Conservation (phyloP, 2,888 invertebrate genomes). For the Melanostoma mellinum region DNA sequence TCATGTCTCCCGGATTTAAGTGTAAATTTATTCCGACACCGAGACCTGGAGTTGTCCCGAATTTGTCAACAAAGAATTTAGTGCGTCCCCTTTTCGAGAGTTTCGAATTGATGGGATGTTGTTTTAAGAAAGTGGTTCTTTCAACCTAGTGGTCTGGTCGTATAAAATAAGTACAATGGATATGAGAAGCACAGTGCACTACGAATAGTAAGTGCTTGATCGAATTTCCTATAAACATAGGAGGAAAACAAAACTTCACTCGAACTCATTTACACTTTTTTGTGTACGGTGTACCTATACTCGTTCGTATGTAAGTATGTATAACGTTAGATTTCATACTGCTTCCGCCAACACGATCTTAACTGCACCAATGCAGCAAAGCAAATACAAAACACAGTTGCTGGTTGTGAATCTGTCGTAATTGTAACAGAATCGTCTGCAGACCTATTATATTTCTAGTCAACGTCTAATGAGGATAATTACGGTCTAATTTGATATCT, state of each 20-base stretch:
- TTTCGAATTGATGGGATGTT: constrained; percentile 57
- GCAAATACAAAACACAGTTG: constrained; percentile 30
- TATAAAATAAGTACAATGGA: too few relatives aligned
- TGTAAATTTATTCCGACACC: constrained; percentile 75
- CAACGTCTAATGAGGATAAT: constrained; percentile 74
- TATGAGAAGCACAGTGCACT: too few relatives aligned
- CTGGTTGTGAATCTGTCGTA: constrained; percentile 50
- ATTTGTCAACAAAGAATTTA: constrained; percentile 75
- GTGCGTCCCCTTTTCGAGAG: constrained; percentile 52
- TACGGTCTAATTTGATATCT: constrained; percentile 74
- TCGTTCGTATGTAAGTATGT: too few relatives aligned
- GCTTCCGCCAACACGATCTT: constrained; percentile 17
- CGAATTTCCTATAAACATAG: background rate
- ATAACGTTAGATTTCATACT: constrained; percentile 10
- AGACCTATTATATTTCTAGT: constrained; percentile 68
- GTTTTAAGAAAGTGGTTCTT: background rate
- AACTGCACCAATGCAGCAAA: background rate
- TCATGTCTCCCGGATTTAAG: constrained; percentile 41
- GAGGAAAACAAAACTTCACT: background rate
- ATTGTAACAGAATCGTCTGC: constrained; percentile 59
- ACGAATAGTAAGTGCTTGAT: too few relatives aligned
- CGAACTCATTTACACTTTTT: constrained; percentile 33
- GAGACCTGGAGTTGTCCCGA: constrained; percentile 70
- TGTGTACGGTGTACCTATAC: background rate
- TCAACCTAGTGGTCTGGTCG: too few relatives aligned